Evolutionary conservation across 2,888 invertebrate genomes (phyloP), one percentile per base, ranked within the genome.

Genomic region (Microplitis deprimator): DNA sequence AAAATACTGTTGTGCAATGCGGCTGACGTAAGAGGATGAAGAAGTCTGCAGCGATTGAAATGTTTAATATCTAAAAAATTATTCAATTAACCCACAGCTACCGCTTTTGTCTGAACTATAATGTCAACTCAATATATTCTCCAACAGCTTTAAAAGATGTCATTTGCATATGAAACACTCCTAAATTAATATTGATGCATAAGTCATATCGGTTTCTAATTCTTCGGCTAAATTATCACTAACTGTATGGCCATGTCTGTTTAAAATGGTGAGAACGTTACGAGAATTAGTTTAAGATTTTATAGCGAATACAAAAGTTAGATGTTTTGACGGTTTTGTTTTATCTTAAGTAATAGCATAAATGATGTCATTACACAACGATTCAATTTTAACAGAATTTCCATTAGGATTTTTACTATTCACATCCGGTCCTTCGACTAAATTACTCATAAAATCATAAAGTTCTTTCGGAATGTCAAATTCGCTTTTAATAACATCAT

Each of bases 41-140:
- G 65, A 0, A 86, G 84, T 79, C 87, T 87, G 69, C 87, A 87
- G 0, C 87, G 83, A 82, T 88, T 88, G 40, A 86, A 88, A 79
- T 87, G 85, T 69, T 88, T 88, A 73, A 87, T 81, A n/a, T 84
- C 83, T 8, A 88, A 79, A 77, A 87, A 87, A 38, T 86, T 81
- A 78, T 83, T 82, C 73, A 83, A 79, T 0, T 87, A 88, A 6
- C 87, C 87, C 40, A 75, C 77, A 0, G 86, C 87, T 80, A 87
- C 73, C 73, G 79, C 81, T 78, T 86, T 85, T 50, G 83, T 80
- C 82, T 87, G 77, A 6, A 87, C 86, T 64, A 86, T 7, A 64
- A 86, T 83, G 13, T 87, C 81, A 8, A 76, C 69, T 86, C 85
- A 73, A 88, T 87, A 78, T 79, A 85, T 76, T 86, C 86, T 68